These are phyloP conservation scores for Danionella dracula DNA, from an alignment of 2,797 vertebrate species.

Conservation along the genomic window DNA sequence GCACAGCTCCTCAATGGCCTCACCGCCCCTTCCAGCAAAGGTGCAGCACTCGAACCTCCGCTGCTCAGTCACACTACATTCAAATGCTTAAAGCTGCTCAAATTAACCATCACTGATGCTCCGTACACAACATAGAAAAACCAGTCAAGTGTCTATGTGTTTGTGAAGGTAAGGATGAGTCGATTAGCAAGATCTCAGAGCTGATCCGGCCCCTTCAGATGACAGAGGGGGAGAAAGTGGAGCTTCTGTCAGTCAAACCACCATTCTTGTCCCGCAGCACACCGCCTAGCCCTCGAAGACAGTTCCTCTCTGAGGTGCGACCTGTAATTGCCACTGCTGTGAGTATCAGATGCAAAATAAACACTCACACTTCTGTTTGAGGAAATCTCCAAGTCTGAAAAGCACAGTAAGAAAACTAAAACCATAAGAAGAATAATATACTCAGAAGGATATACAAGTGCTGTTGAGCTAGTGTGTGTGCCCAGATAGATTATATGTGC, in stretches of 20 bases:
- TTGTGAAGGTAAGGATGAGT: slow-evolving; percentile 78
- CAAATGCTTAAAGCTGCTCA: background rate
- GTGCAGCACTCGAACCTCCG: slow-evolving; percentile 55
- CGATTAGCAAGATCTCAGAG: slow-evolving; percentile 80
- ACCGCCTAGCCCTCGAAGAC: slow-evolving; percentile 73
- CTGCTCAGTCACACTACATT: background rate
- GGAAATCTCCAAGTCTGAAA: no score
- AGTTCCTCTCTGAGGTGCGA: slow-evolving; percentile 86
- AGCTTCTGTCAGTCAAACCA: slow-evolving; percentile 84
- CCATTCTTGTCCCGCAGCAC: slow-evolving; percentile 79
- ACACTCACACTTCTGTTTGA: background rate
- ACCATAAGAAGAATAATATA: no score
- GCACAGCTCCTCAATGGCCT: slow-evolving; percentile 88
- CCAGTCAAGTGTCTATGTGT: slow-evolving; percentile 42
- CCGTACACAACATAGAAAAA: slow-evolving; percentile 46
- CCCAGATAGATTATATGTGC: no score
- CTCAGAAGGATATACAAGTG: no score
- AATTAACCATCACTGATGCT: no score
- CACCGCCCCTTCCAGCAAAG: slow-evolving; percentile 81
- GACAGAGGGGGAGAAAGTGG: slow-evolving; percentile 80
- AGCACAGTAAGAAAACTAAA: no score
- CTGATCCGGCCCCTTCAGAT: slow-evolving; percentile 81
- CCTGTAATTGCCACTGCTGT: slow-evolving; percentile 29
- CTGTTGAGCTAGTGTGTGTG: no score
- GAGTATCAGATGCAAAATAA: background rate